Conservation (phyloP, 2,797 vertebrate genomes). For the Gambelia wislizenii region DNA sequence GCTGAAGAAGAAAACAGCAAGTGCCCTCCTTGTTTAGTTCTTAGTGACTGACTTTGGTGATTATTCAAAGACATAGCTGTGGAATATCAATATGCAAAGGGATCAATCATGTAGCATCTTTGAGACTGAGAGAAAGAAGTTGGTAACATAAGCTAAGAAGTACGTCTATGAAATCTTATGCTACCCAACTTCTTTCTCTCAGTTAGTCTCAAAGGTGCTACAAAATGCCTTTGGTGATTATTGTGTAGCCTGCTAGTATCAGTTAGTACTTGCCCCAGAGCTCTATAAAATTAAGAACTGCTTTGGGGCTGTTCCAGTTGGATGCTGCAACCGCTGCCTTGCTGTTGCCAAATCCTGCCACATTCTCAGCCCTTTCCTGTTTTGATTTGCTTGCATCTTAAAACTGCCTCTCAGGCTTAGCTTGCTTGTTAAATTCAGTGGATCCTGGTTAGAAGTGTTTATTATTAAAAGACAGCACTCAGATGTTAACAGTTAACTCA, state of each 20-base stretch:
- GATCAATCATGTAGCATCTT: no score
- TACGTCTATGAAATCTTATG: no score
- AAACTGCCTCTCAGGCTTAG: constrained; percentile 22
- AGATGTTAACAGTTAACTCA: not conserved
- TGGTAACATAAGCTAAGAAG: no score
- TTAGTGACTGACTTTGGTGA: not conserved
- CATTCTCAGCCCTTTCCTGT: constrained; percentile 2
- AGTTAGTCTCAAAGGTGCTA: no score
- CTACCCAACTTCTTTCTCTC: no score
- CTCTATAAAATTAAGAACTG: constrained; percentile 26
- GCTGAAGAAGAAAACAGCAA: no score
- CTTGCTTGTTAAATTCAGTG: constrained; percentile 23
- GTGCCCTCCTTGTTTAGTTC: not conserved
- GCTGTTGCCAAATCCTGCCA: not conserved
- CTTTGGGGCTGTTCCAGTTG: constrained; percentile 9
- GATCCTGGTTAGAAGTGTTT: not conserved
- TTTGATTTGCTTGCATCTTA: constrained; percentile 16
- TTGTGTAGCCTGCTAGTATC: not conserved
- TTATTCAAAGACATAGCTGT: no score
- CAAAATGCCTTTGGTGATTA: no score
- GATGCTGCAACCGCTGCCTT: not conserved
- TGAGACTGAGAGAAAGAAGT: no score
- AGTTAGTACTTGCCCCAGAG: not conserved
- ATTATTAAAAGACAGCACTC: not conserved
- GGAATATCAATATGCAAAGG: no score